Percentiles rank a stretch among this genome's conserved stretches.
Evolutionary conservation across 2,888 invertebrate species (phyloP).

Genomic region (Elmis aenea): DNA sequence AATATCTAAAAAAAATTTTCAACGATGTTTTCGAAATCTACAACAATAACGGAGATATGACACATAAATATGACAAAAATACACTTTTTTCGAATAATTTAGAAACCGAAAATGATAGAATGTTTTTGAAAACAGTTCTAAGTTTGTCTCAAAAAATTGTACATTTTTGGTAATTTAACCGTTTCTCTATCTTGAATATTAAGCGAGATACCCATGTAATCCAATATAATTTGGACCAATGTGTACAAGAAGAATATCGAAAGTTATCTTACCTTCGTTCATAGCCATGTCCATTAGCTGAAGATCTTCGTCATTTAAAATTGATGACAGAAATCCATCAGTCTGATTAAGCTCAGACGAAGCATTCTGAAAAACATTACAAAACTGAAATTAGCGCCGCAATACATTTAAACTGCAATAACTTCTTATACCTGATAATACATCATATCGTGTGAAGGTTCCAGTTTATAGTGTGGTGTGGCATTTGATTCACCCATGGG

Average conservation of each 20-base stretch:
- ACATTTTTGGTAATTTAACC: too few relatives aligned
- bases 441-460: conserved; percentile 67
- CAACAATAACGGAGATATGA: too few relatives aligned
- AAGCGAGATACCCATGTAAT: too few relatives aligned
- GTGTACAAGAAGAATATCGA: neutral
- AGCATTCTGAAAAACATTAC: conserved; percentile 46
- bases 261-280: conserved; percentile 67
- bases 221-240: too few relatives aligned
- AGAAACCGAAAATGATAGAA: too few relatives aligned
- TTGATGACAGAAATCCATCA: conserved; percentile 83
- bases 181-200: too few relatives aligned
- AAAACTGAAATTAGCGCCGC: conserved; percentile 12
- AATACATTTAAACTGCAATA: neutral
- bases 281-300: conserved; percentile 91
- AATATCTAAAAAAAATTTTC: too few relatives aligned
- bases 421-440: conserved; percentile 70
- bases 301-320: conserved; percentile 82
- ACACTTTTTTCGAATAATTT: too few relatives aligned
- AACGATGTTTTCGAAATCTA: too few relatives aligned
- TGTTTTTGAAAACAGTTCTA: too few relatives aligned
- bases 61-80: too few relatives aligned
- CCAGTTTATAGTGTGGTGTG: conserved; percentile 61
- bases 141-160: too few relatives aligned
- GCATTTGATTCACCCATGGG: conserved; percentile 57
- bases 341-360: conserved; percentile 68